A percentile compares a stretch with the other conserved stretches of the same genome.
phyloP scores from a whole-genome alignment of 2,113 vertebrate species.

The Patagioenas fasciata region DNA sequence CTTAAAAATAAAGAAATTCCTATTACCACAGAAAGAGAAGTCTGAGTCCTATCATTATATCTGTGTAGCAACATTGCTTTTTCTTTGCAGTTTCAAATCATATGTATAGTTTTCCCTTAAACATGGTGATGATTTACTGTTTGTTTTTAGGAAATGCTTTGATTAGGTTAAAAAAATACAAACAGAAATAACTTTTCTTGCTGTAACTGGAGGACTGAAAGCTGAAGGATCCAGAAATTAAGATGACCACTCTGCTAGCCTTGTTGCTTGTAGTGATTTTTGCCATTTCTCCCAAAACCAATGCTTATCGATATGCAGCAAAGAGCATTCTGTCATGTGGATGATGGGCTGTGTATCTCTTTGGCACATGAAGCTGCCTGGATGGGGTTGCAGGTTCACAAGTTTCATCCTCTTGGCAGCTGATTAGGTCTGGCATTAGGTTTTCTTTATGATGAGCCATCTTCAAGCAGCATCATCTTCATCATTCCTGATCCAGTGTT shows the following conservation, averaged over 20 bases:
- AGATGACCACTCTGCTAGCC: neutral
- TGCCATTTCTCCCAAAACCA: neutral
- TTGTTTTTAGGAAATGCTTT: conserved; percentile 39
- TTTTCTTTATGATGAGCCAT: neutral
- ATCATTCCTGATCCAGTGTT: neutral
- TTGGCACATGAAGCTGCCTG: neutral
- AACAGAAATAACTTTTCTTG: conserved; percentile 3
- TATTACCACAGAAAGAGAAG: neutral
- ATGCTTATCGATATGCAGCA: neutral
- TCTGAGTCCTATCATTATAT: neutral
- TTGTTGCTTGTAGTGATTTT: conserved; percentile 23
- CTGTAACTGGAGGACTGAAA: conserved; percentile 11
- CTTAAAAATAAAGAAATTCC: conserved; percentile 34
- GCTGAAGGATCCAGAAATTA: neutral
- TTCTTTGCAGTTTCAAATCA: neutral
- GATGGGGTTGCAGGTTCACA: neutral
- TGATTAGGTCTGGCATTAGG: neutral
- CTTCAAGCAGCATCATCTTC: neutral
- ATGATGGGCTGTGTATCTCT: neutral
- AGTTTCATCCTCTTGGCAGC: neutral
- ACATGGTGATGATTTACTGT: neutral
- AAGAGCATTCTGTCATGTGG: neutral
- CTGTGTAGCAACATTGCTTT: neutral
- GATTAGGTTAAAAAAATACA: conserved; percentile 3
- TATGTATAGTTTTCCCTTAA: neutral